phyloP scores from a whole-genome alignment of 1,140 invertebrate species.

The Drosophila grimshawi region DNA sequence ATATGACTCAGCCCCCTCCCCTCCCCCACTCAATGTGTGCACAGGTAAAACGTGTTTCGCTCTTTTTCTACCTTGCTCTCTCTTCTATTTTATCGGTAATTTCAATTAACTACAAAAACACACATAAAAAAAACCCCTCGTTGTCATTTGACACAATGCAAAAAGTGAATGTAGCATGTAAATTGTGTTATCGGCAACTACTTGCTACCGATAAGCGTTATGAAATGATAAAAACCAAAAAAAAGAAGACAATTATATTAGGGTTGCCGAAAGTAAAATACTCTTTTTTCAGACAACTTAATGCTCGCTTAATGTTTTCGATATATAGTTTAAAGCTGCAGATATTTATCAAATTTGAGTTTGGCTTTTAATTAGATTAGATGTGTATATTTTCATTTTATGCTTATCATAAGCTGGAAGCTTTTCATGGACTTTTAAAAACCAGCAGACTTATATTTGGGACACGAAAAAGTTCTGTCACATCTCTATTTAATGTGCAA shows the following conservation, averaged over 20 bases:
- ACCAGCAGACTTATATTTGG: too few relatives aligned
- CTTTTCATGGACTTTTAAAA: too few relatives aligned
- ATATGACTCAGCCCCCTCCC: conserved; percentile 24
- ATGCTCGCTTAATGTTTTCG: too few relatives aligned
- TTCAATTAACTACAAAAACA: conserved; percentile 50
- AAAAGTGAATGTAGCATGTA: conserved; percentile 38
- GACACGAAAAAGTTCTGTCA: neutral
- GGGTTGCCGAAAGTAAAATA: neutral
- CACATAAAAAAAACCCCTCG: neutral
- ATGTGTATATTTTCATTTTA: too few relatives aligned
- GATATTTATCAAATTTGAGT: too few relatives aligned
- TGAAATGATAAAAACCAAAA: conserved; percentile 19
- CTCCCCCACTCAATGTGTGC: neutral
- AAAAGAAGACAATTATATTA: neutral
- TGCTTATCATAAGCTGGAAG: too few relatives aligned
- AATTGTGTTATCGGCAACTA: conserved; percentile 48
- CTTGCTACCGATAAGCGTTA: conserved; percentile 32
- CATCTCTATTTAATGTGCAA: neutral
- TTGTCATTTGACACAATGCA: conserved; percentile 1
- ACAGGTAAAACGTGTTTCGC: conserved; percentile 47
- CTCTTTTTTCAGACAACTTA: neutral
- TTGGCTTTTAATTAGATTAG: too few relatives aligned
- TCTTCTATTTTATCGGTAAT: conserved; percentile 34
- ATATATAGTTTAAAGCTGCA: too few relatives aligned
- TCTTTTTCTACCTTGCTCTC: neutral